Base-by-base conservation (phyloP, 2,113 vertebrate species). In the Corapipo altera region DNA sequence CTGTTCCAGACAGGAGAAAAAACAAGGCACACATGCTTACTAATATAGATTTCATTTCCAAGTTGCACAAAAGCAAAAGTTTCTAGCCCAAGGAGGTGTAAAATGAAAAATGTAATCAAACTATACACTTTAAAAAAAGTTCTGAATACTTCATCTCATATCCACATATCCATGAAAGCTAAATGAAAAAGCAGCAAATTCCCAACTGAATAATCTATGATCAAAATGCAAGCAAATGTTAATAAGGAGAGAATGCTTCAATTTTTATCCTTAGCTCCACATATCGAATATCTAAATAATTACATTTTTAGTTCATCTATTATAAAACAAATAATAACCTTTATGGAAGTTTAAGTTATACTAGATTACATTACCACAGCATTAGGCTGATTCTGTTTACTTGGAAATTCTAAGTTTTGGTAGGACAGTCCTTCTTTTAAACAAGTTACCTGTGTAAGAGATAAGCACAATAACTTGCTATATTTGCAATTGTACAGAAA, bases 41-140 rank as follows among this genome's bases (percentile, higher is more conserved):
- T 62, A 64, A 55, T 20, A 61, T 0, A 11, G 30, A 73, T 35
- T 72, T 76, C 12, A 72, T 48, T 33, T 15, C 30, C 5, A 24
- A 51, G 18, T 13, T 55, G 15, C 44, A 51, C 32, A 43, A 64
- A 5, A 70, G 3, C 19, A 74, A 32, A 66, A 43, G 10, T 13
- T 85, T 52, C 21, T 51, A 72, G 44, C 4, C 24, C 9, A 4
- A 10, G 9, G 39, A 64, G 8, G 3, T 12, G 0, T 65, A 43
- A 82, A 84, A 35, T 12, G 2, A 72, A 30, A 70, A 58, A 52
- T 5, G 26, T 16, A 64, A 75, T 17, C 32, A 39, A 49, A 87
- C 7, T 2, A 20, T 3, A 32, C 3, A n/a, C 17, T 48, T 24
- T 0, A 28, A 58, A 23, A 46, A 71, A 46, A 35, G 2, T 55